Percentiles rank a stretch among this genome's conserved stretches.
Evolutionary conservation across 2,797 vertebrate species (phyloP).

Genomic region (Glyptemys insculpta): DNA sequence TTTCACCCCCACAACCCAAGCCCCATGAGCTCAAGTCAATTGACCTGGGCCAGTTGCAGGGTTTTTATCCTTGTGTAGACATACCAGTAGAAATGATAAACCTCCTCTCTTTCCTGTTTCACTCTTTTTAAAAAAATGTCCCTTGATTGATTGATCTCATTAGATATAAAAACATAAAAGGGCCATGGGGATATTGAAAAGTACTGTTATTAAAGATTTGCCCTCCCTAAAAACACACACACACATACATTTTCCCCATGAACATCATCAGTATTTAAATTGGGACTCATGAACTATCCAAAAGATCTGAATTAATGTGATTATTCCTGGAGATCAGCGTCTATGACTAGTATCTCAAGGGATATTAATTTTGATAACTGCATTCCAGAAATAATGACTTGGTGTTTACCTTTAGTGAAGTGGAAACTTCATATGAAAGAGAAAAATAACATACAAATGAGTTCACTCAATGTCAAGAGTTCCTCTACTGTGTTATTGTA

Average conservation of each 20-base stretch:
- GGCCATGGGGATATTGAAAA: background rate
- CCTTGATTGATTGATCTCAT: background rate
- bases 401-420: background rate
- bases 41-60: no score
- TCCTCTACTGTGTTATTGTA: background rate
- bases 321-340: background rate
- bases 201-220: background rate
- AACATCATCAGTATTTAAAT: conserved; percentile 6
- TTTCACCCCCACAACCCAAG: no score
- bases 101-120: background rate
- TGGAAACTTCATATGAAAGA: background rate
- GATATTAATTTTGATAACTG: background rate
- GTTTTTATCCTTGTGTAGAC: no score
- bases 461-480: background rate
- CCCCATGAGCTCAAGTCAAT: no score
- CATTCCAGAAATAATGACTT: conserved; percentile 27
- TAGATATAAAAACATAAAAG: background rate
- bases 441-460: background rate
- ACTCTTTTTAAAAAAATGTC: background rate
- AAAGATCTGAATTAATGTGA: background rate
- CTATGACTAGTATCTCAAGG: background rate
- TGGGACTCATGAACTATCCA: background rate
- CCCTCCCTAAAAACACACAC: background rate
- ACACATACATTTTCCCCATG: background rate
- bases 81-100: background rate